These are phyloP conservation scores for Manis pentadactyla DNA, from an alignment of 2,797 vertebrate species.

Conservation along the genomic window DNA sequence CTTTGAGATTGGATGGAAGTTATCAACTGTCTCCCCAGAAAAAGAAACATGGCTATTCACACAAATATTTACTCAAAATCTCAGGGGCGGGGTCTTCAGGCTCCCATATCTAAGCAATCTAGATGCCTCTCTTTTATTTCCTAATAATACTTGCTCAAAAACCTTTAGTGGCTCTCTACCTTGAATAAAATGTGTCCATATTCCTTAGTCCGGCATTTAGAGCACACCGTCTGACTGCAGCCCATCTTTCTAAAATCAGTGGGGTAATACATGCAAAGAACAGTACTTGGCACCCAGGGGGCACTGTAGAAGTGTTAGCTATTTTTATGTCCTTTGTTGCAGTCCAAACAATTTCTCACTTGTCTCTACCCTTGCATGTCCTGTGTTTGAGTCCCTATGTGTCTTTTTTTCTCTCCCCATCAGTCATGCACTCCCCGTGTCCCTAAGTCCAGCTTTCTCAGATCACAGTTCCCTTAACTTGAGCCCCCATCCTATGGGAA, in stretches of 20 bases:
- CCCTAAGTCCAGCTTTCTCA: neutral
- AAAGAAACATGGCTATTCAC: neutral
- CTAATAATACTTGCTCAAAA: neutral
- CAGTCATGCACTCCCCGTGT: neutral
- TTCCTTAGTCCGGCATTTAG: neutral
- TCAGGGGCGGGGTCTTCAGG: neutral
- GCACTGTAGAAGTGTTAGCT: neutral
- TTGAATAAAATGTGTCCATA: neutral
- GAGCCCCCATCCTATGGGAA: neutral
- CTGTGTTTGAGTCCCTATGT: neutral
- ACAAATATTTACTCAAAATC: neutral
- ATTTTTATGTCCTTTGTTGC: neutral
- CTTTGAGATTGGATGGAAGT: neutral
- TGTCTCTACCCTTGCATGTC: neutral
- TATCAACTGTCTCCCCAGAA: neutral
- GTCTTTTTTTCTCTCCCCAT: neutral
- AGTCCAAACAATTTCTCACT: neutral
- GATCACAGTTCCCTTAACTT: neutral
- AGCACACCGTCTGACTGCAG: neutral
- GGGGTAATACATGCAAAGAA: neutral
- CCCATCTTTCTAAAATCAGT: neutral
- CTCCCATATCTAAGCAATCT: neutral
- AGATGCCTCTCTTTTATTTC: neutral
- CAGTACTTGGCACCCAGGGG: neutral
- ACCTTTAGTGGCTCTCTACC: neutral